A percentile compares a stretch with the other conserved stretches of the same genome.
Conservation (phyloP, 1,140 invertebrate genomes). For the Ips typographus region DNA sequence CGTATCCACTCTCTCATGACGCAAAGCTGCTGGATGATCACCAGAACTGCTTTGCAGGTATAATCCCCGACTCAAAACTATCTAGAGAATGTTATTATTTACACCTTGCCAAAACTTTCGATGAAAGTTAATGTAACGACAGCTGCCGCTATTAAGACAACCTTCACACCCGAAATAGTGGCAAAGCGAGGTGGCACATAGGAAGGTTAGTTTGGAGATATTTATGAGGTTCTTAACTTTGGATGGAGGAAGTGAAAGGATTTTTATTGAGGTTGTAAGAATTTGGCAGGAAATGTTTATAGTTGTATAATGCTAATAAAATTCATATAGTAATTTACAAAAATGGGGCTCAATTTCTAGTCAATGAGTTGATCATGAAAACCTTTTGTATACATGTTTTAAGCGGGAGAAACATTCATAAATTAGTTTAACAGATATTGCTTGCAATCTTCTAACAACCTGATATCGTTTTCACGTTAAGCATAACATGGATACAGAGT, state of each 20-base stretch:
- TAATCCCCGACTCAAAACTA: background rate
- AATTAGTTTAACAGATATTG: no score
- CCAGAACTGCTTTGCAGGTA: background rate
- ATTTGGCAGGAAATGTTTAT: background rate
- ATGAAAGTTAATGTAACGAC: conserved; percentile 3
- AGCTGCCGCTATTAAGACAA: background rate
- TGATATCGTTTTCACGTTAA: no score
- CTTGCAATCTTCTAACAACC: no score
- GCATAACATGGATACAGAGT: no score
- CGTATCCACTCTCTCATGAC: background rate
- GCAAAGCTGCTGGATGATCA: background rate
- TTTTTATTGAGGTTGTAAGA: background rate
- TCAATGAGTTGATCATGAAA: no score
- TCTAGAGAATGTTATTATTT: background rate
- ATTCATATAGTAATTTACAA: background rate
- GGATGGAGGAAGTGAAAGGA: background rate
- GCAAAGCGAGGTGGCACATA: background rate
- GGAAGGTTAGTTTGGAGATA: background rate
- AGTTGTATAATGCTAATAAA: background rate
- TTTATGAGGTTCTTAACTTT: background rate
- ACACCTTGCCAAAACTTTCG: conserved; percentile 1
- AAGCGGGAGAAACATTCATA: no score
- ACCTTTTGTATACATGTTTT: no score
- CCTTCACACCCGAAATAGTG: background rate
- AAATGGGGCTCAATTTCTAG: background rate